These are phyloP conservation scores for Cyphomyrmex costatus DNA, from an alignment of 1,140 invertebrate genomes.

Conservation along the genomic window DNA sequence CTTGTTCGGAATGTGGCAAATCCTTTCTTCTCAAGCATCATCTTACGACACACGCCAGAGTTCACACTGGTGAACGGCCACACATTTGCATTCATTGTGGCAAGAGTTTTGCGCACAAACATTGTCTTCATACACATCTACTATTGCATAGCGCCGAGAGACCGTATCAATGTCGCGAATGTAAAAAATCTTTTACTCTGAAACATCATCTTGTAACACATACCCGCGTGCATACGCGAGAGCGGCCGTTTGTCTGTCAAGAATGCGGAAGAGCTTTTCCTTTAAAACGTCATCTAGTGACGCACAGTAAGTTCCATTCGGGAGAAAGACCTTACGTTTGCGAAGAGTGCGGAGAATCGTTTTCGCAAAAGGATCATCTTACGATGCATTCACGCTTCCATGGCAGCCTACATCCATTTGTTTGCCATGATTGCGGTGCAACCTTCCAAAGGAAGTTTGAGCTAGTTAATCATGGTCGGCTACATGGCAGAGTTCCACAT, in stretches of 20 bases:
- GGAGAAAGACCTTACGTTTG: slow-evolving; percentile 95
- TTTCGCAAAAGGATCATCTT: slow-evolving; percentile 93
- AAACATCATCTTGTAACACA: slow-evolving; percentile 94
- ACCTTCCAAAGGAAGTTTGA: slow-evolving; percentile 95
- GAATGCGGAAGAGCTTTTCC: slow-evolving; percentile 94
- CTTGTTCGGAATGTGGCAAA: slow-evolving; percentile 93
- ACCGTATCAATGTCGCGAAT: slow-evolving; percentile 94
- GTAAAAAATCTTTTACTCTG: slow-evolving; percentile 95
- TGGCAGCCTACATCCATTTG: slow-evolving; percentile 93
- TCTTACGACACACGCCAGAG: slow-evolving; percentile 92
- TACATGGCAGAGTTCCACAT: slow-evolving; percentile 93
- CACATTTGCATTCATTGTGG: slow-evolving; percentile 94
- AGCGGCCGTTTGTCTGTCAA: slow-evolving; percentile 93
- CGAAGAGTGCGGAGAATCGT: slow-evolving; percentile 95
- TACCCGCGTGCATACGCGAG: slow-evolving; percentile 91
- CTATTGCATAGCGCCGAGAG: slow-evolving; percentile 93
- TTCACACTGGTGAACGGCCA: slow-evolving; percentile 93
- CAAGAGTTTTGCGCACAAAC: slow-evolving; percentile 94
- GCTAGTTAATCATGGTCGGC: slow-evolving; percentile 92
- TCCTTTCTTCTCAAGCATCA: slow-evolving; percentile 94
- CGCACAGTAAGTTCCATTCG: slow-evolving; percentile 95
- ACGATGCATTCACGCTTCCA: slow-evolving; percentile 94
- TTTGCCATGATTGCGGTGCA: slow-evolving; percentile 93
- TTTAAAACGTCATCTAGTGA: slow-evolving; percentile 93
- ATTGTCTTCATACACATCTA: slow-evolving; percentile 93